A percentile compares a stretch with the other conserved stretches of the same genome.
phyloP scores from a whole-genome alignment of 2,888 invertebrate species.

The Dynastes tityus region DNA sequence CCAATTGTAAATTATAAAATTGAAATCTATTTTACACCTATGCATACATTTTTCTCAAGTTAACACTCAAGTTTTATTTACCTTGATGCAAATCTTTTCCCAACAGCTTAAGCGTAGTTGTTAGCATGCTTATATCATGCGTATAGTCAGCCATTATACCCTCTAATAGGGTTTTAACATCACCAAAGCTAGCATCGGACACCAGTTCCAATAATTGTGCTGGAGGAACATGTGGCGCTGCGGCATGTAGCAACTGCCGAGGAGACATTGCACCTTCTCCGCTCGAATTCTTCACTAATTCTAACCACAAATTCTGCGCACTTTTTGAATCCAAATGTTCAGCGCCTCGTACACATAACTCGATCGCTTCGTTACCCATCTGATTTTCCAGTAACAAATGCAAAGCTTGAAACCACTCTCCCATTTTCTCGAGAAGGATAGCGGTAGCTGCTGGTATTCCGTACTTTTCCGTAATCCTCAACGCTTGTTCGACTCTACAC shows the following conservation, averaged over 20 bases:
- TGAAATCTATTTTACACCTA: too few relatives aligned
- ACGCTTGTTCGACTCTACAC: slow-evolving; percentile 78
- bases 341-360: slow-evolving; percentile 71
- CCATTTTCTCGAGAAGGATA: slow-evolving; percentile 82
- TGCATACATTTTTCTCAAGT: too few relatives aligned
- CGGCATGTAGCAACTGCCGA: slow-evolving; percentile 72
- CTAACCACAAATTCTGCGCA: slow-evolving; percentile 72
- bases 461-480: slow-evolving; percentile 77
- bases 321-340: slow-evolving; percentile 69
- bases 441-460: slow-evolving; percentile 80
- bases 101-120: slow-evolving; percentile 78
- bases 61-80: slow-evolving; percentile 54
- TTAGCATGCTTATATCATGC: slow-evolving; percentile 82
- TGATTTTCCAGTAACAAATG: slow-evolving; percentile 73
- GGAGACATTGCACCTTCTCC: slow-evolving; percentile 68
- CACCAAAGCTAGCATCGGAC: slow-evolving; percentile 76
- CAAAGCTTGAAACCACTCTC: slow-evolving; percentile 82
- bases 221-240: slow-evolving; percentile 74
- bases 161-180: slow-evolving; percentile 75
- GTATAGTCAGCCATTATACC: slow-evolving; percentile 84
- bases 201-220: slow-evolving; percentile 76
- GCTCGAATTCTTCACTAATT: slow-evolving; percentile 70
- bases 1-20: too few relatives aligned
- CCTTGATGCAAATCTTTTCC: slow-evolving; percentile 80
- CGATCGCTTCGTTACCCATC: slow-evolving; percentile 65